Conservation (phyloP, 2,888 invertebrate species). For the Notodonta ziczac region DNA sequence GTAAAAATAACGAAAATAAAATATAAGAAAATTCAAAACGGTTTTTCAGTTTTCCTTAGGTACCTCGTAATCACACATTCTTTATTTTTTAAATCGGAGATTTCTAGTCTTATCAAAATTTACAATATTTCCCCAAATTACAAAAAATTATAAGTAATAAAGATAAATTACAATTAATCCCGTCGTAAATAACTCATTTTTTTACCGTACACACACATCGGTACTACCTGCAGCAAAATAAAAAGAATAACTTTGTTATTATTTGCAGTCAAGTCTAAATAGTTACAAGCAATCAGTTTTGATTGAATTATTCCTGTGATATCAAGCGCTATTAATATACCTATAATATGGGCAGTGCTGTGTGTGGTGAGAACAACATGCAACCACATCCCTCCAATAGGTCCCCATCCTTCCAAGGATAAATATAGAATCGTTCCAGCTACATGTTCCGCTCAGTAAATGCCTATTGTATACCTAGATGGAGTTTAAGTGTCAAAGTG, state of each 20-base stretch:
- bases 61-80: neutral
- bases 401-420: conserved; percentile 68
- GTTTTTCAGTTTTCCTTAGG: conserved; percentile 8
- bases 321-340: conserved; percentile 21
- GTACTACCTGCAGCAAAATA: too few species aligned
- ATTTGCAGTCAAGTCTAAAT: too few species aligned
- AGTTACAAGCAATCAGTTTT: too few species aligned
- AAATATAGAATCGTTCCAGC: conserved; percentile 67
- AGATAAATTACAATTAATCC: too few species aligned
- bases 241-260: too few species aligned
- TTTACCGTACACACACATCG: too few species aligned
- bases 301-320: conserved; percentile 6
- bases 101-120: too few species aligned
- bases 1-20: conserved; percentile 28
- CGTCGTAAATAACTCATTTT: too few species aligned
- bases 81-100: too few species aligned
- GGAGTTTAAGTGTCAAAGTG: conserved; percentile 58
- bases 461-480: conserved; percentile 66
- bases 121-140: too few species aligned
- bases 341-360: conserved; percentile 23
- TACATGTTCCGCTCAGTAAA: conserved; percentile 65
- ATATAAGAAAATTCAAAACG: conserved; percentile 19
- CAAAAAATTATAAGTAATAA: too few species aligned
- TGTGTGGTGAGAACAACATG: conserved; percentile 30
- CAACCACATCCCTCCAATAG: conserved; percentile 66